Base-by-base conservation (phyloP, 2,888 invertebrate genomes). In the Idaea dimidiata region DNA sequence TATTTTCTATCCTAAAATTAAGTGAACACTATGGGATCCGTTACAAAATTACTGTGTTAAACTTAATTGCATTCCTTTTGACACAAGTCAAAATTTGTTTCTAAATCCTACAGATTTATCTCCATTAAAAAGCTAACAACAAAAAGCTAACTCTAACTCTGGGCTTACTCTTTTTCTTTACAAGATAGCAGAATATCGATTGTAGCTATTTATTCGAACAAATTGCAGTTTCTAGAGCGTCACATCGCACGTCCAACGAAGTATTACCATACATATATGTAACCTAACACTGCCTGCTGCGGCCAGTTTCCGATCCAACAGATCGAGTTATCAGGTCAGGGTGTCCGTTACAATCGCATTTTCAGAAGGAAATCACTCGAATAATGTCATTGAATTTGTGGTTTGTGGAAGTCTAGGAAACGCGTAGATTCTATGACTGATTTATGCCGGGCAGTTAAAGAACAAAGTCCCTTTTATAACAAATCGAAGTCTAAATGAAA, bases 291-390 rank as follows among this genome's bases (percentile, higher is more conserved):
- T 61, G 54, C 61, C 65, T 63, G 72, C 71, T 67, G 65, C 67
- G 66, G 59, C 24, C 24, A 24, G 24, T 1, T 61, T 61, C 61
- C 65, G 62, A 59, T 62, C 62, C 63, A 65, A 61, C 68, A 67
- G 68, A 72, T 66, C 66, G 63, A 65, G 65, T 69, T 69, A 63
- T 67, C 67, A 65, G 72, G 71, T 68, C 69, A 64, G 24, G 58
- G 24, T 16, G 58, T 63, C 62, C 58, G 60, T 63, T 64, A 64
- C 60, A 53, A 56, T 43, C 65, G 63, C 65, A 64, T 68, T 68
- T 62, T 60, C 57, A 54, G 18, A 54, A 60, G 17, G 59, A 62
- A 64, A 53, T 60, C 58, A n/a, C 32, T 32, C 58, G 65, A 64
- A 64, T 62, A 60, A 67, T 66, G 55, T 54, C 24, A 33, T 62